Base-by-base conservation (phyloP, 2,888 invertebrate species). In the Drosophila fulvimacula region DNA sequence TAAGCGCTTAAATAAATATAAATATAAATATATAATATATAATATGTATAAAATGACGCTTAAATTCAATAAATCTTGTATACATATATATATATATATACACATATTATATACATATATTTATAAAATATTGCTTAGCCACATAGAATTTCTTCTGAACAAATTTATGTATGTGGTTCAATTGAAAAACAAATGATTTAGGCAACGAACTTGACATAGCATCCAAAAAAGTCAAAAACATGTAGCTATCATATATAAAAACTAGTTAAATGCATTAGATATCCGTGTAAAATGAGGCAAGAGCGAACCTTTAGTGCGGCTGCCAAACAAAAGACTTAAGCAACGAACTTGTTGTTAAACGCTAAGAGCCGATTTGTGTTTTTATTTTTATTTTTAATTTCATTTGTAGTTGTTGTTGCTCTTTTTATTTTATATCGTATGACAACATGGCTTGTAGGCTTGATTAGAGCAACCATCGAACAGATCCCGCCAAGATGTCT, bases 401-500 rank as follows among this genome's bases (percentile, higher is more conserved):
- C 19, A 48, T 27, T 41, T 69, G 13, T 48, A 44, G 32, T 15
- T 49, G 19, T 30, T 30, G 27, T 49, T 53, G 36, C 15, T 49
- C 21, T 49, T 30, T 30, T 36, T 57, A 1, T 51, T 64, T 39
- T 79, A 60, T 68, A 24, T 68, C 49, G 62, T 44, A 51, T 73
- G 68, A 62, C 68, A 76, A 63, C 59, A 57, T 39, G 62, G 51
- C 77, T 73, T 77, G 78, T 78, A 52, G 71, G 67, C 71, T 82
- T 87, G 88, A 81, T 89, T 87, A 69, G 74, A 75, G 57, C 48
- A 53, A 44, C 51, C 71, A 64, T 46, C 42, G 51, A 15, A 30
- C 75, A 77, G 89, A 83, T 88, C 88, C 83, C 83, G 83, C 87
- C 83, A 87, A 78, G 83, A 88, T 83, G 83, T 83, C 83, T 83